A percentile compares a stretch with the other conserved stretches of the same genome.
Conservation (phyloP, 2,888 invertebrate genomes). For the Molorchus minor region DNA sequence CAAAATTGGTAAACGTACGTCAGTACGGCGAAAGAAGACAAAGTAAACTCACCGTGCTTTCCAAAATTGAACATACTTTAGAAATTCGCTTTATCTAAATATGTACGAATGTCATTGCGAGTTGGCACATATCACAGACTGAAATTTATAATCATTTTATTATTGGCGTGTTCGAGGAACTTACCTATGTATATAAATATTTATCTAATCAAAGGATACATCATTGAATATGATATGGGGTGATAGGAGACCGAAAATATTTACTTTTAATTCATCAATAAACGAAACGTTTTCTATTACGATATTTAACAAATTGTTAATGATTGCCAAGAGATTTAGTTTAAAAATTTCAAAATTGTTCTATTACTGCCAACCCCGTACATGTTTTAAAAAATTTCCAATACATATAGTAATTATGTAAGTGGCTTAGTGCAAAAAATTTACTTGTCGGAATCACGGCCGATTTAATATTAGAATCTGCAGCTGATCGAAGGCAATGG, state of each 20-base stretch:
- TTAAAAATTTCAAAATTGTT: not conserved
- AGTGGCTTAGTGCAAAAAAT: no score
- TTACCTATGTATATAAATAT: not conserved
- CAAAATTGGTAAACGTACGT: not conserved
- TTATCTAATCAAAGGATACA: conserved; percentile 16
- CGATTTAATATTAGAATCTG: not conserved
- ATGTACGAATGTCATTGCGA: conserved; percentile 4
- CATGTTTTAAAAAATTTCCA: no score
- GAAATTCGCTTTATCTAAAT: not conserved
- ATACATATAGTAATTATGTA: no score
- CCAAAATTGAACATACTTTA: not conserved
- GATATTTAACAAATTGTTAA: not conserved
- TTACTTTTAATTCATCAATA: not conserved
- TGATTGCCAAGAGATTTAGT: not conserved
- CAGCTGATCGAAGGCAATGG: not conserved
- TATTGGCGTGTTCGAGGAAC: conserved; percentile 8
- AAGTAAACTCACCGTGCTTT: not conserved
- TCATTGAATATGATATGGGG: conserved; percentile 8
- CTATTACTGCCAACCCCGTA: not conserved
- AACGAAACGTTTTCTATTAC: conserved; percentile 1
- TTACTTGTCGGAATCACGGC: not conserved
- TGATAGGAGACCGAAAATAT: not conserved
- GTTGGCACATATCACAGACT: conserved; percentile 12
- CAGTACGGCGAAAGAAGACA: not conserved
- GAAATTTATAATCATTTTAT: conserved; percentile 4